A percentile compares a stretch with the other conserved stretches of the same genome.
These are phyloP conservation scores for Diarsia dahlii DNA, from an alignment of 2,888 invertebrate genomes.

Conservation along the genomic window DNA sequence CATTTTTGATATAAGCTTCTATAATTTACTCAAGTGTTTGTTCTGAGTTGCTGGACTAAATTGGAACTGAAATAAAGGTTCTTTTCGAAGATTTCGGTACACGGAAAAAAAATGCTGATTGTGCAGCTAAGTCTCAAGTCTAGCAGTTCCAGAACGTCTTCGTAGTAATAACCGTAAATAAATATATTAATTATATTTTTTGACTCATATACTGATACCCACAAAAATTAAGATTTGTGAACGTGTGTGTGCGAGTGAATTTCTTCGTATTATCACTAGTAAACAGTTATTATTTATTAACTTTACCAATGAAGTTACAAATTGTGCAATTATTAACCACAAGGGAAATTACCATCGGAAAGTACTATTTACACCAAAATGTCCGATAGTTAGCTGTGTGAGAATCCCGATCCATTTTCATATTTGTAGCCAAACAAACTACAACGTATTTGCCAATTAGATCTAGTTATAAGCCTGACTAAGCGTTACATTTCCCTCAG, in stretches of 20 bases:
- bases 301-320: not conserved
- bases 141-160: not conserved
- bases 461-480: slow-evolving; percentile 24
- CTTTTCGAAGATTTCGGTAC: not conserved
- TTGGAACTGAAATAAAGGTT: not conserved
- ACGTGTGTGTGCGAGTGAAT: not conserved
- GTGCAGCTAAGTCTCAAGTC: not conserved
- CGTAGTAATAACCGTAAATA: not conserved
- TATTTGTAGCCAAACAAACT: slow-evolving; percentile 4
- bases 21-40: no score
- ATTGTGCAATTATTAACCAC: not conserved
- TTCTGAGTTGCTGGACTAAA: no score
- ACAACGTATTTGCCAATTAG: slow-evolving; percentile 39
- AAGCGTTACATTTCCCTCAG: slow-evolving; percentile 24
- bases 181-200: not conserved
- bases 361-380: not conserved
- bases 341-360: not conserved
- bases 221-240: not conserved
- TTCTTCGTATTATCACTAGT: not conserved
- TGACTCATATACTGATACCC: no score
- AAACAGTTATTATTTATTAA: not conserved
- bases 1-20: no score
- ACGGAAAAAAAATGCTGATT: not conserved
- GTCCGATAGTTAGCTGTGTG: not conserved
- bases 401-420: not conserved